These are phyloP conservation scores for Sebastes goodei DNA, from an alignment of 2,797 vertebrate species.

Conservation along the genomic window DNA sequence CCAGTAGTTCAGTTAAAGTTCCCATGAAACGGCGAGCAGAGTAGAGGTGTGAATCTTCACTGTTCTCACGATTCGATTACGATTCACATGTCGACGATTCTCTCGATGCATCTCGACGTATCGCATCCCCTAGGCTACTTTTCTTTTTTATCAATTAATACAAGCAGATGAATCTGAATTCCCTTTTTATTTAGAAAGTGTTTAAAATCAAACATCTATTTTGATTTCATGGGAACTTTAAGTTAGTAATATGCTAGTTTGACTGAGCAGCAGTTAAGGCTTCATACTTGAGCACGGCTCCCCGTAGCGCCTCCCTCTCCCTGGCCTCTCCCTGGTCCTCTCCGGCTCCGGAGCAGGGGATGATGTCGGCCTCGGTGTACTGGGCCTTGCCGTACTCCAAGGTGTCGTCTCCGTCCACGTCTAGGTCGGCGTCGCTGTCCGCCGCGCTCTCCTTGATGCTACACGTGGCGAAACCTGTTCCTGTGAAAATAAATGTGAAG, in stretches of 20 bases:
- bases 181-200: no score
- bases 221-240: no score
- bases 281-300: conserved; percentile 96
- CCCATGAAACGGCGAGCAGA: not conserved
- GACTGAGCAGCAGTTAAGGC: not conserved
- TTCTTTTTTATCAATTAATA: no score
- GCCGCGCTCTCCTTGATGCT: conserved; percentile 93
- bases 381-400: conserved; percentile 98
- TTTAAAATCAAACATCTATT: no score
- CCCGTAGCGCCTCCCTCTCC: conserved; percentile 95
- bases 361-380: conserved; percentile 98
- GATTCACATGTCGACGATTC: no score
- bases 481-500: conserved; percentile 66
- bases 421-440: conserved; percentile 96
- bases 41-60: no score
- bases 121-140: fast-evolving
- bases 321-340: conserved; percentile 98
- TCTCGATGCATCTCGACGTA: no score
- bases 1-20: not conserved
- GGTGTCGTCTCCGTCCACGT: conserved; percentile 98
- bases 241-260: not conserved
- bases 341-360: conserved; percentile 97
- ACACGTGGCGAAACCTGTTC: conserved; percentile 97
- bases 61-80: fast-evolving
- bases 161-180: no score